These are phyloP conservation scores for Galaxea fascicularis DNA, from an alignment of 92 coral and sea anemone species.

Conservation along the genomic window DNA sequence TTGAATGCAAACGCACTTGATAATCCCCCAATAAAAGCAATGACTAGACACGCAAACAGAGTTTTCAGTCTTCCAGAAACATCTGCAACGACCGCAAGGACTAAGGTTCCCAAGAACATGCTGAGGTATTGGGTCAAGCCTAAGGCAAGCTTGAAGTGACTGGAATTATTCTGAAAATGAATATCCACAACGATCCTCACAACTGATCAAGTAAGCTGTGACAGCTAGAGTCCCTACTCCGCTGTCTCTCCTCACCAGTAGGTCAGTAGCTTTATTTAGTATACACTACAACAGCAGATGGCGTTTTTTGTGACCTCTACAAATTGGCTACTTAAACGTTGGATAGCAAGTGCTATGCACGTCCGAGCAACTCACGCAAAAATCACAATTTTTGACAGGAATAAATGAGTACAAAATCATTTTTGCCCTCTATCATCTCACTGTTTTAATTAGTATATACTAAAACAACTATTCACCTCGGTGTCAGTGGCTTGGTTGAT, in stretches of 20 bases:
- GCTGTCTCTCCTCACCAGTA: too few species aligned
- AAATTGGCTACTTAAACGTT: too few species aligned
- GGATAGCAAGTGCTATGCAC: too few species aligned
- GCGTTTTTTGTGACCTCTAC: too few species aligned
- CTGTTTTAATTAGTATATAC: too few species aligned
- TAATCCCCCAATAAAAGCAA: slow-evolving; percentile 70
- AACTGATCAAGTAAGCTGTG: too few species aligned
- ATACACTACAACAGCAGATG: too few species aligned
- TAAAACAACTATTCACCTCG: too few species aligned
- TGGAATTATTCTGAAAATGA: slow-evolving; percentile 56
- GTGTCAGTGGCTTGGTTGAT: too few species aligned
- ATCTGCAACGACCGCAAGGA: slow-evolving; percentile 70
- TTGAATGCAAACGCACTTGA: slow-evolving; percentile 61
- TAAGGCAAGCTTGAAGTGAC: slow-evolving; percentile 20
- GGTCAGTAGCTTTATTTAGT: too few species aligned
- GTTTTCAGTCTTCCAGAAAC: slow-evolving; percentile 68
- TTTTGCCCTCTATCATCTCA: background rate
- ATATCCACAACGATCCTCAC: background rate
- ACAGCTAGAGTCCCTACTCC: too few species aligned
- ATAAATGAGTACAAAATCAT: background rate
- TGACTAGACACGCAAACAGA: slow-evolving; percentile 51
- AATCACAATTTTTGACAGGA: background rate
- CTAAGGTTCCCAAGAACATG: slow-evolving; percentile 65
- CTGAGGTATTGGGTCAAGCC: slow-evolving; percentile 55
- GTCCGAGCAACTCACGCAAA: background rate